Base-by-base conservation (phyloP, 1,140 invertebrate genomes). In the Pseudomyrmex dendroicus region DNA sequence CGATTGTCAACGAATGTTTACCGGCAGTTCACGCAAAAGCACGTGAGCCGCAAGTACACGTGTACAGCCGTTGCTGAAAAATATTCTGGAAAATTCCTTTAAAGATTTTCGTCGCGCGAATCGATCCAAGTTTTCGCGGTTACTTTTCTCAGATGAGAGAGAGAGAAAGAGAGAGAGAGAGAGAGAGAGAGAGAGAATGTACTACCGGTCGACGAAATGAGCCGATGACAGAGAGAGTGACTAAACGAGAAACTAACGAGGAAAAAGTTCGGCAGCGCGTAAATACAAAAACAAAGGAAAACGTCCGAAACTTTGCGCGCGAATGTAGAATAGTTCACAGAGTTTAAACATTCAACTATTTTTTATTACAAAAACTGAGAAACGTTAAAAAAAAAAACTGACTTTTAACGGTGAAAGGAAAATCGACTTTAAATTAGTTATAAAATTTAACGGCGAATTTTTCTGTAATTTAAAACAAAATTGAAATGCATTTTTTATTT, bases 171-270 rank as follows among this genome's bases (percentile, higher is more conserved):
- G n/a, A n/a, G n/a, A n/a, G n/a, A n/a, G n/a, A n/a, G n/a, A n/a
- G n/a, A n/a, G n/a, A n/a, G n/a, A n/a, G n/a, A n/a, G n/a, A n/a
- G n/a, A n/a, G n/a, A n/a, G n/a, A n/a, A n/a, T 35, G 35, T 35
- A 35, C 35, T 35, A 35, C 5, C 35, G 35, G 35, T 35, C 35
- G 35, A 35, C 35, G 35, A 35, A 35, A 35, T 35, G 35, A 35
- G 35, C 35, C 35, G 35, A 35, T 35, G 35, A 35, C 35, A 35
- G 5, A 35, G 35, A 80, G 64, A 59, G 15, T 25, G 17, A 56
- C 57, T n/a, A 46, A 70, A 66, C 57, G 66, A 70, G 54, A 48
- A 48, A 80, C 76, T 80, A 80, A 80, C 76, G 76, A 80, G 76
- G 35, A 35, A 35, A 59, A 72, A 80, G 76, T 80, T 80, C 3